These are phyloP conservation scores for Ictalurus punctatus DNA, from an alignment of 2,113 vertebrate species.

Conservation along the genomic window DNA sequence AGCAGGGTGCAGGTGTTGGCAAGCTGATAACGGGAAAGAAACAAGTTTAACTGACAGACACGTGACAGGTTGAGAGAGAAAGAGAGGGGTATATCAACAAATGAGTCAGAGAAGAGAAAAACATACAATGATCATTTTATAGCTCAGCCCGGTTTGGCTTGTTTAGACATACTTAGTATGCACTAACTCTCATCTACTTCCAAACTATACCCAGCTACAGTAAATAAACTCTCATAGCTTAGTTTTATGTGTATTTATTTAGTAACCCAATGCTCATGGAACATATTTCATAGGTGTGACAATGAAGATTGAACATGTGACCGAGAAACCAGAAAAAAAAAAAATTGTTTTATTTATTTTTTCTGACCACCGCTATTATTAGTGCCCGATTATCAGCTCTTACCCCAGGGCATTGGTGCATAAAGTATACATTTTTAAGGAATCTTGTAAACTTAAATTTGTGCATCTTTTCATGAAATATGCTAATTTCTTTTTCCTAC, in stretches of 20 bases:
- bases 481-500: background rate
- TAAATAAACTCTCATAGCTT: slow-evolving; percentile 30
- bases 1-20: slow-evolving; percentile 30
- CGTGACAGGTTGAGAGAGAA: slow-evolving; percentile 4
- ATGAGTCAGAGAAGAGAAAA: slow-evolving; percentile 14
- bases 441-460: background rate
- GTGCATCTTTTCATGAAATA: background rate
- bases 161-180: slow-evolving; percentile 44
- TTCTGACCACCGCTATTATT: background rate
- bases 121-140: slow-evolving; percentile 38
- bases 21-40: slow-evolving; percentile 16
- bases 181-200: slow-evolving; percentile 27
- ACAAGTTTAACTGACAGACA: slow-evolving; percentile 32
- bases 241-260: slow-evolving; percentile 26
- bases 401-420: background rate
- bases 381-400: background rate
- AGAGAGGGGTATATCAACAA: background rate
- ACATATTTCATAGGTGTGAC: too few species aligned
- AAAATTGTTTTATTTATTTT: slow-evolving; percentile 27
- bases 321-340: background rate
- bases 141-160: slow-evolving; percentile 36
- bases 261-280: slow-evolving; percentile 9
- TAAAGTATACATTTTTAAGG: background rate
- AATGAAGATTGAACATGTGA: background rate
- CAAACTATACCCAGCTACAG: slow-evolving; percentile 27